These are phyloP conservation scores for Amphilophus citrinellus DNA, from an alignment of 2,113 vertebrate species.

Conservation along the genomic window DNA sequence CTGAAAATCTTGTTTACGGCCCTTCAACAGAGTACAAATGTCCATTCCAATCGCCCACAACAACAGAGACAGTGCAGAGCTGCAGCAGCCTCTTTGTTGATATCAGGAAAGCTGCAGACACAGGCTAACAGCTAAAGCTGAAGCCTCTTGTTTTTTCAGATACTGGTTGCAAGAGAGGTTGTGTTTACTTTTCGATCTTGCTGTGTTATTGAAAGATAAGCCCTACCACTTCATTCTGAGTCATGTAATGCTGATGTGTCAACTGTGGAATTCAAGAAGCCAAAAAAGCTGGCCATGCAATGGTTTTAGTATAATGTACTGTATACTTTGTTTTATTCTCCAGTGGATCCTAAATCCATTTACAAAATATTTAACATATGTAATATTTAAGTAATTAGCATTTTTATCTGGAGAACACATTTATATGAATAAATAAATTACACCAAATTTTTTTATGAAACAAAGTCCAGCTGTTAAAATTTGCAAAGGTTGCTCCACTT, in stretches of 20 bases:
- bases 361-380: background rate
- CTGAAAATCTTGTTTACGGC: slow-evolving; percentile 75
- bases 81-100: slow-evolving; percentile 47
- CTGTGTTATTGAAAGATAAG: slow-evolving; percentile 58
- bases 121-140: slow-evolving; percentile 29
- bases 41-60: slow-evolving; percentile 57
- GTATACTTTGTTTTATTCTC: background rate
- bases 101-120: slow-evolving; percentile 64
- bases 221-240: slow-evolving; percentile 27
- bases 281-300: background rate
- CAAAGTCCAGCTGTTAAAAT: background rate
- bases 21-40: slow-evolving; percentile 69
- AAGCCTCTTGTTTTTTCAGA: slow-evolving; percentile 54
- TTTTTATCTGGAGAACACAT: background rate
- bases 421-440: background rate
- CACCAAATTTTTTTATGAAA: background rate
- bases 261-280: slow-evolving; percentile 6
- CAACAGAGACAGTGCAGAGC: slow-evolving; percentile 53
- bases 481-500: background rate
- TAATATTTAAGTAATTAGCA: background rate
- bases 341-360: background rate
- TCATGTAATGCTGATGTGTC: slow-evolving; percentile 12
- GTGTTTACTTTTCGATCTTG: slow-evolving; percentile 46
- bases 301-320: background rate
- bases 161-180: slow-evolving; percentile 31